Percentiles rank a stretch among this genome's conserved stretches.
These are phyloP conservation scores for Nematostella vectensis DNA, from an alignment of 92 coral and sea anemone genomes.

Conservation along the genomic window DNA sequence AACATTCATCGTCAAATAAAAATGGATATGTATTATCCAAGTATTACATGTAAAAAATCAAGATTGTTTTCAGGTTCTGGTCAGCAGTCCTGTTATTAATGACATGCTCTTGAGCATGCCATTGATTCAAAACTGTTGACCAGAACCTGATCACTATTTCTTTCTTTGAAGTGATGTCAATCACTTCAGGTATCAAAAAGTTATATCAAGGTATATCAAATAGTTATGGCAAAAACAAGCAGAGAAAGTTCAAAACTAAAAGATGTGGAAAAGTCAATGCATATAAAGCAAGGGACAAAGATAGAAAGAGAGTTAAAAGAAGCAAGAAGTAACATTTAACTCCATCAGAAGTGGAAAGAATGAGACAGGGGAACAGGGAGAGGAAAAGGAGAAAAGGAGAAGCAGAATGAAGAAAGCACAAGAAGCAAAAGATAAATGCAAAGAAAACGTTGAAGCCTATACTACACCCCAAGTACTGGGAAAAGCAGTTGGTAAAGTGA, in stretches of 20 bases:
- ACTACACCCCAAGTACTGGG: constrained; percentile 21
- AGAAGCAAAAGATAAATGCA: too few relatives aligned
- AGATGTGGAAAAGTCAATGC: background rate
- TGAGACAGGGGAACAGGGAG: background rate
- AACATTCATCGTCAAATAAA: too few relatives aligned
- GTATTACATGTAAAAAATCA: too few relatives aligned
- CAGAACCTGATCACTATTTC: too few relatives aligned
- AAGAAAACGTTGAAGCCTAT: background rate
- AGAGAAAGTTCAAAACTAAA: background rate
- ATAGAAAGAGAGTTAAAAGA: background rate
- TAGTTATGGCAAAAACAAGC: background rate
- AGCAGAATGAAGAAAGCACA: too few relatives aligned
- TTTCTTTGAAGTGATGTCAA: too few relatives aligned
- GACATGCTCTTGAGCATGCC: too few relatives aligned
- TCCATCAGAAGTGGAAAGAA: background rate
- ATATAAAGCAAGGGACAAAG: background rate
- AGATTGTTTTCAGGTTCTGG: too few relatives aligned
- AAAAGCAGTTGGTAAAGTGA: constrained; percentile 15
- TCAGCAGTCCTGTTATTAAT: too few relatives aligned
- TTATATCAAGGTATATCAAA: background rate
- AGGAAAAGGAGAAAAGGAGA: background rate
- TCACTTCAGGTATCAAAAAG: too few relatives aligned
- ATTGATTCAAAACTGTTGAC: too few relatives aligned
- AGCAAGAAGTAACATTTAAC: background rate
- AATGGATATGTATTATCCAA: too few relatives aligned